These are phyloP conservation scores for Phasianus colchicus DNA, from an alignment of 2,113 vertebrate genomes.

Conservation along the genomic window DNA sequence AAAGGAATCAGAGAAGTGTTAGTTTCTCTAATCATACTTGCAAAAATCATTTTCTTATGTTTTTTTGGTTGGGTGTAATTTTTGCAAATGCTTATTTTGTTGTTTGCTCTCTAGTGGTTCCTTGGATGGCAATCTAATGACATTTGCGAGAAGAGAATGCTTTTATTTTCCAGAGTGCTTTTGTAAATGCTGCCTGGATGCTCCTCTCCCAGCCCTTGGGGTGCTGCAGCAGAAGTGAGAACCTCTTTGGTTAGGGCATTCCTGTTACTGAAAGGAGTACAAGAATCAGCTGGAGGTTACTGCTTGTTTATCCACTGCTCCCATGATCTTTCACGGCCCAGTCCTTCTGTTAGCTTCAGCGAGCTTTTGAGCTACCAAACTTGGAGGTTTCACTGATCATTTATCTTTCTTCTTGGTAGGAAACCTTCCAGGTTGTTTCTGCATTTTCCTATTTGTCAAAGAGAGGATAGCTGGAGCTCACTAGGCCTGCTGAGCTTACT, in stretches of 20 bases:
- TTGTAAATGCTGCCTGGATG: not conserved
- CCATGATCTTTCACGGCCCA: not conserved
- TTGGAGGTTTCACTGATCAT: not conserved
- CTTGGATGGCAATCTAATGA: fast-evolving
- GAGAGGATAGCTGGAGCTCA: not conserved
- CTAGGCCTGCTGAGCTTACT: fast-evolving
- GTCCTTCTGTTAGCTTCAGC: not conserved
- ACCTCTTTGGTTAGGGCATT: fast-evolving
- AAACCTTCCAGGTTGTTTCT: not conserved
- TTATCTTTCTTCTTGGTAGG: not conserved
- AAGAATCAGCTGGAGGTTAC: not conserved
- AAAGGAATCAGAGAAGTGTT: not conserved
- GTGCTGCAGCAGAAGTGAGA: not conserved
- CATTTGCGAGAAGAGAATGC: not conserved
- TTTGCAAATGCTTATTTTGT: not conserved
- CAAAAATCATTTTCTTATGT: not conserved
- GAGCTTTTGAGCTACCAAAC: not conserved
- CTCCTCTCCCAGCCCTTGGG: not conserved
- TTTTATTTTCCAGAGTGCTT: not conserved
- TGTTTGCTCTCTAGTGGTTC: not conserved
- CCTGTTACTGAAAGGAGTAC: not conserved
- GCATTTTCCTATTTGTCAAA: fast-evolving
- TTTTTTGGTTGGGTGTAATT: not conserved
- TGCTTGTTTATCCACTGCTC: not conserved
- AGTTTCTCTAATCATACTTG: not conserved